phyloP scores from a whole-genome alignment of 64 coral and sea anemone species.

The Trachythela sp. region DNA sequence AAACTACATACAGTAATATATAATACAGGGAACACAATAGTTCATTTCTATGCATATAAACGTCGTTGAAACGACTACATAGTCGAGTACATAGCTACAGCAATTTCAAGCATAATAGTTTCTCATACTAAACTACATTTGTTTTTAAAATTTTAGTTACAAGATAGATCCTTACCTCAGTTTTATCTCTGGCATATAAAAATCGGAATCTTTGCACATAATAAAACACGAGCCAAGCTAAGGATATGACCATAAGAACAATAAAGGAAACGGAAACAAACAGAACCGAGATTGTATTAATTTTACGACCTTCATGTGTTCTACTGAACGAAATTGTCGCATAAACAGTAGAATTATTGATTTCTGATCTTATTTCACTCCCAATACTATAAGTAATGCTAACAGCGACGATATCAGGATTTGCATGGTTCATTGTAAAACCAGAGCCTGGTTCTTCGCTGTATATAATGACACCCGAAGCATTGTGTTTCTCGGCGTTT shows the following conservation, averaged over 20 bases:
- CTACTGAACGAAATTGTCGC: slow-evolving; percentile 52
- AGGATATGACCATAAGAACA: slow-evolving; percentile 94
- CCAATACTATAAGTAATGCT: slow-evolving; percentile 67
- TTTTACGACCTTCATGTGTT: background rate
- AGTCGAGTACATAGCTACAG: no score
- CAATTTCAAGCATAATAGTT: no score
- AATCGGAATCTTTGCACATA: slow-evolving; percentile 97
- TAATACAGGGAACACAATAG: background rate
- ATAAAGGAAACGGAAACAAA: slow-evolving; percentile 98
- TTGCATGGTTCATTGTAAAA: slow-evolving; percentile 38
- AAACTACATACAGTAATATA: background rate
- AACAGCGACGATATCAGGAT: slow-evolving; percentile 50
- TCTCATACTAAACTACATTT: no score
- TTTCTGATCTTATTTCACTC: slow-evolving; percentile 36
- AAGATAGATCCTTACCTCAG: slow-evolving; percentile 63
- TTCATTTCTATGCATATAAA: background rate
- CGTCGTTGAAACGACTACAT: no score
- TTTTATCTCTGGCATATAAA: slow-evolving; percentile 92
- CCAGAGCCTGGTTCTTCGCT: background rate
- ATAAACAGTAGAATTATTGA: slow-evolving; percentile 59
- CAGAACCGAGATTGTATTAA: slow-evolving; percentile 90
- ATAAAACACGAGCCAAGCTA: slow-evolving; percentile 95
- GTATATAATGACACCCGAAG: background rate
- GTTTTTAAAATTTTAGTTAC: background rate
- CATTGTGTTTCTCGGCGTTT: slow-evolving; percentile 10